phyloP scores from a whole-genome alignment of 2,797 vertebrate species.

The Leucoraja ocellata region DNA sequence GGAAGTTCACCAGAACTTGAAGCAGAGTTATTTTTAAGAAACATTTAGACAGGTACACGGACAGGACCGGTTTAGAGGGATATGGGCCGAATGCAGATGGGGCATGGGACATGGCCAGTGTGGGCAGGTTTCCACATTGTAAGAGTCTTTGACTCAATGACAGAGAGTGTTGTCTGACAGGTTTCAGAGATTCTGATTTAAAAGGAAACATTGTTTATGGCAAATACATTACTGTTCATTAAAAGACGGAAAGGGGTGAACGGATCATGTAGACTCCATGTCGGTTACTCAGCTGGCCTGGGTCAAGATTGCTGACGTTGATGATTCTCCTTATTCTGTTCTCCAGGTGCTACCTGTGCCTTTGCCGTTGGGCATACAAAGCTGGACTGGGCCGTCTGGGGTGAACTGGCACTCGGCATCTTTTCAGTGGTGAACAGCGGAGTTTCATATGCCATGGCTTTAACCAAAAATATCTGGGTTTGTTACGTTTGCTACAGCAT shows the following conservation, averaged over 20 bases:
- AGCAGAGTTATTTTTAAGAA: background rate
- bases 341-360: slow-evolving; percentile 60
- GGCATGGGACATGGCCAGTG: too few species aligned
- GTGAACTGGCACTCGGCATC: slow-evolving; percentile 61
- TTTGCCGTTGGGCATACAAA: slow-evolving; percentile 63
- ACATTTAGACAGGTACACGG: too few species aligned
- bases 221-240: background rate
- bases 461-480: slow-evolving; percentile 63
- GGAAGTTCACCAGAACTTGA: background rate
- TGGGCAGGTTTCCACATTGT: too few species aligned
- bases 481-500: slow-evolving; percentile 61
- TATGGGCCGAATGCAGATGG: too few species aligned
- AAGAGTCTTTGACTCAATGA: too few species aligned
- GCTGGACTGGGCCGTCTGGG: slow-evolving; percentile 64
- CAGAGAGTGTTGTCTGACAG: background rate
- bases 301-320: background rate
- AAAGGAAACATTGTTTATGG: background rate
- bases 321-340: background rate
- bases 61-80: too few species aligned
- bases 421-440: slow-evolving; percentile 61
- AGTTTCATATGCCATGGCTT: slow-evolving; percentile 64
- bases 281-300: background rate
- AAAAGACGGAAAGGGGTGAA: background rate
- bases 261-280: background rate
- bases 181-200: background rate